Evolutionary conservation across 2,888 invertebrate species (phyloP), one percentile per base, ranked within the genome.

Genomic region (Platycheirus rosarum): DNA sequence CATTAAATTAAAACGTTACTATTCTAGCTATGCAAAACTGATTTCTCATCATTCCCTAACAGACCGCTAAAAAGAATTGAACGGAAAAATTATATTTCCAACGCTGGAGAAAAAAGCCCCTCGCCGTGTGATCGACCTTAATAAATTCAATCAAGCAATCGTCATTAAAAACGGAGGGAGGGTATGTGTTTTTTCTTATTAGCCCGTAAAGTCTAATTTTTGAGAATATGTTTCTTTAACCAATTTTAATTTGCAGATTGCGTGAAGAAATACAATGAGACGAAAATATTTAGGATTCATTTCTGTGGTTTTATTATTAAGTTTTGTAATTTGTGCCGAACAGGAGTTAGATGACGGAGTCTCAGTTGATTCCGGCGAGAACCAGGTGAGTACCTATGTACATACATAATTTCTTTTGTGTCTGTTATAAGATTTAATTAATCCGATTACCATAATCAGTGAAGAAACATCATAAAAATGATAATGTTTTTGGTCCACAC

Each of bases 51-150:
- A 18, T 37, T 57, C 53, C 11, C 60, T 70, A n/a, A 48, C 32
- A 70, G 46, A 66, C 57, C 37, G 35, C 13, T 16, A 37, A 55
- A 29, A 55, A 23, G 37, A 63, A 11, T 60, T 18, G 23, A 14
- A 57, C 40, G 13, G 62, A 63, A 77, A 62, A 69, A 65, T 8
- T 35, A 71, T 20, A 32, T 77, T 35, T 66, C 63, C 65, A 75
- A 65, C 76, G 66, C 76, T 65, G 26, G n/a, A 13, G 13, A n/a
- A 18, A 65, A 70, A 40, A 26, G 26, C n/a, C 35, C 46, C 35
- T 63, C 44, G 60, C 60, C 63, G 80, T 77, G 76, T 68, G 71
- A 77, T 55, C 82, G 82, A 68, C 77, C 77, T 60, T 70, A 76
- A 70, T 76, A 80, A 76, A 49, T 42, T 48, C 66, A 82, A 82